Conservation (phyloP, 1,140 invertebrate genomes). For the Lutraria rhynchaena region DNA sequence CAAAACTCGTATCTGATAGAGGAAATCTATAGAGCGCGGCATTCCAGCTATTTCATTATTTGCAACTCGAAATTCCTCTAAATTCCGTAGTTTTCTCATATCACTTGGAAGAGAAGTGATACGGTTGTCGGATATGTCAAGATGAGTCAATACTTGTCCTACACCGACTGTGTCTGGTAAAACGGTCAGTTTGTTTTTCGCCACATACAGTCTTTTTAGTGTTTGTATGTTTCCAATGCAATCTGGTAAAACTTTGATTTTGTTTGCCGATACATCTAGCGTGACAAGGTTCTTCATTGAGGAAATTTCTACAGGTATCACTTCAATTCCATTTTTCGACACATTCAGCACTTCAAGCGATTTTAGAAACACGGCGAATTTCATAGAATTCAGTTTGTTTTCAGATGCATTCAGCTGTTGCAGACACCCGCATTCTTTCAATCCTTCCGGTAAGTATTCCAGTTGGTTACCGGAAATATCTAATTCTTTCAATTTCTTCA, state of each 20-base stretch:
- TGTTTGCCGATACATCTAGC: constrained; percentile 77
- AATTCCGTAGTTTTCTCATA: constrained; percentile 75
- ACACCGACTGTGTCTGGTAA: constrained; percentile 73
- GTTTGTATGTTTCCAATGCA: constrained; percentile 74
- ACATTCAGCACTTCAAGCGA: constrained; percentile 71
- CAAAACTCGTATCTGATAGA: constrained; percentile 73
- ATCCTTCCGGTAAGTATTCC: constrained; percentile 72
- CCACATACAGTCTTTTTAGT: constrained; percentile 74
- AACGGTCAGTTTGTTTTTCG: constrained; percentile 73
- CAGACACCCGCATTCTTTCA: constrained; percentile 67
- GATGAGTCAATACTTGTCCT: constrained; percentile 71
- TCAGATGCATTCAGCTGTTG: constrained; percentile 68
- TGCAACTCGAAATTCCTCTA: constrained; percentile 74
- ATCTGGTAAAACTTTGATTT: constrained; percentile 76
- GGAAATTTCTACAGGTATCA: constrained; percentile 74
- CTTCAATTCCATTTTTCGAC: constrained; percentile 75
- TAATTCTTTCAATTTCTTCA: constrained; percentile 73
- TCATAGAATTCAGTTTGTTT: constrained; percentile 75
- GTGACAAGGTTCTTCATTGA: constrained; percentile 75
- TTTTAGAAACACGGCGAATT: constrained; percentile 73
- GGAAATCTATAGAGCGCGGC: constrained; percentile 75
- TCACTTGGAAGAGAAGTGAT: constrained; percentile 72
- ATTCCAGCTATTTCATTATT: constrained; percentile 77
- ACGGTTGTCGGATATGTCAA: constrained; percentile 77
- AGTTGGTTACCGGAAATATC: constrained; percentile 76